Conservation (phyloP, 2,113 vertebrate genomes). For the Centropus bengalensis region DNA sequence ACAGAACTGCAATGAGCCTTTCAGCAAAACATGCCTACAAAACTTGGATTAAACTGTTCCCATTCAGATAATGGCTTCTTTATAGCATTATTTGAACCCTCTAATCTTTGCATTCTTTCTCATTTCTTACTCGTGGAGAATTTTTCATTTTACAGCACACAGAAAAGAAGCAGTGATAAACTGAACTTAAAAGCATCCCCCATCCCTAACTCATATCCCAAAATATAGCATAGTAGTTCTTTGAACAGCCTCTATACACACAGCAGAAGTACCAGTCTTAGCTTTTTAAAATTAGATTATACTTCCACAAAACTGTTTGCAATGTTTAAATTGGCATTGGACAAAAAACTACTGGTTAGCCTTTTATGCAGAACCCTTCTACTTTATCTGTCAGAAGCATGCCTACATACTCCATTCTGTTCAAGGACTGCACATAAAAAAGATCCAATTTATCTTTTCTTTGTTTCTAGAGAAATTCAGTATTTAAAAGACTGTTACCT, state of each 20-base stretch:
- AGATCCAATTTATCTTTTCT: not conserved
- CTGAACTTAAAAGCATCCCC: not conserved
- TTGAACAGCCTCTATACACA: not conserved
- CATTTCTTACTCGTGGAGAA: not conserved
- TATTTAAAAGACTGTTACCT: slow-evolving; percentile 1
- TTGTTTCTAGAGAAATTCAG: slow-evolving; percentile 41
- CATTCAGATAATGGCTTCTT: not conserved
- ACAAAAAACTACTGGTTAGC: not conserved
- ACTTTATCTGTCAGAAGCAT: not conserved
- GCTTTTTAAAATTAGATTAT: not conserved
- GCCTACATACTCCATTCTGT: not conserved
- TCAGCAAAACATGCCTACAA: not conserved
- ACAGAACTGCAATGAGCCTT: not conserved
- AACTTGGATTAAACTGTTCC: not conserved
- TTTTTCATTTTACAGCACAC: not conserved
- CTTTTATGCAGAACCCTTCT: not conserved
- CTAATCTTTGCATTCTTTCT: not conserved
- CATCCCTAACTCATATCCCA: not conserved
- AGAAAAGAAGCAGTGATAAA: not conserved
- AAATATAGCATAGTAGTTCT: not conserved
- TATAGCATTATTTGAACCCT: not conserved
- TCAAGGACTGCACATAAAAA: not conserved
- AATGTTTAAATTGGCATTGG: not conserved
- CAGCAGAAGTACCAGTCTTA: not conserved
- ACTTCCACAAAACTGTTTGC: not conserved